phyloP scores from a whole-genome alignment of 2,888 invertebrate genomes.

The Panzeria rudis region DNA sequence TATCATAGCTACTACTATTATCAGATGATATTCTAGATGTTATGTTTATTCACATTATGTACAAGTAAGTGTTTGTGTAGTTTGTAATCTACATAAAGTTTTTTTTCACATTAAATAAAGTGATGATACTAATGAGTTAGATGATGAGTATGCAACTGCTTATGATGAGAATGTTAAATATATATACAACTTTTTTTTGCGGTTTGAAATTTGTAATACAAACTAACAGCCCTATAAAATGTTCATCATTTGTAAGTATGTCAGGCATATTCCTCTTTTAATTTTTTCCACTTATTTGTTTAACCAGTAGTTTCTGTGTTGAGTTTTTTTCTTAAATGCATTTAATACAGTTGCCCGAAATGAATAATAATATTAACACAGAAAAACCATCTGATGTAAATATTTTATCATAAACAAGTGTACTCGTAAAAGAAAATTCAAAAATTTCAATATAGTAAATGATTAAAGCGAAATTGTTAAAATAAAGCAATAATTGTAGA shows the following conservation, averaged over 20 bases:
- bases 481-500: background rate
- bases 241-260: background rate
- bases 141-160: conserved; percentile 40
- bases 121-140: conserved; percentile 65
- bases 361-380: background rate
- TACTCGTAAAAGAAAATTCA: no score
- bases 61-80: conserved; percentile 26
- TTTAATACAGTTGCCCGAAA: conserved; percentile 26
- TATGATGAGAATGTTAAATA: conserved; percentile 30
- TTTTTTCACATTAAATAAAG: conserved; percentile 42
- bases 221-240: background rate
- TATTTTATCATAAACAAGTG: background rate
- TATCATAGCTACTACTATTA: background rate
- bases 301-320: background rate
- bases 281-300: background rate
- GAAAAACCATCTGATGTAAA: background rate
- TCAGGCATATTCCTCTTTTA: background rate
- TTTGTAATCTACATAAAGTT: conserved; percentile 23
- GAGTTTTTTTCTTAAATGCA: background rate
- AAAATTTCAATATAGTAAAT: no score
- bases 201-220: background rate
- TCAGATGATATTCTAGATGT: conserved; percentile 36
- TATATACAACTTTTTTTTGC: background rate
- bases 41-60: conserved; percentile 3
- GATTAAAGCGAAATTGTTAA: no score